Evolutionary conservation across 2,888 invertebrate genomes (phyloP).

Genomic region (Rutpela maculata): DNA sequence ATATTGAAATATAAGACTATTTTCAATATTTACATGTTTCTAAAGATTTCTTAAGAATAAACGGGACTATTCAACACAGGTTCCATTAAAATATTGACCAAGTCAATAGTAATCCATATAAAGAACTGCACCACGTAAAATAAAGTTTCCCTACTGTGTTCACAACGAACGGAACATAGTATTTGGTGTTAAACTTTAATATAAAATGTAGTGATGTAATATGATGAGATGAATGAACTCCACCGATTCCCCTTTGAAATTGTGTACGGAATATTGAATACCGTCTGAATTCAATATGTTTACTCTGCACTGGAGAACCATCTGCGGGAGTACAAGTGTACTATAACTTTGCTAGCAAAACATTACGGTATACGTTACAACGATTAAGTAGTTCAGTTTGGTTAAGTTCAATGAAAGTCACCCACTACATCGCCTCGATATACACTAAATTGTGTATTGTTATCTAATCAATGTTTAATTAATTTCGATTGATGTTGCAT

Average conservation of each 20-base stretch:
- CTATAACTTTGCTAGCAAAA: slow-evolving; percentile 11
- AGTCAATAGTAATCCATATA: too few species aligned
- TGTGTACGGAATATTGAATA: slow-evolving; percentile 11
- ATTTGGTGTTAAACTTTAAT: background rate
- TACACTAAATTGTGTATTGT: slow-evolving; percentile 12
- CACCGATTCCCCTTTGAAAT: slow-evolving; percentile 12
- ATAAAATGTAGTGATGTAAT: background rate
- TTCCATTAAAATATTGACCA: too few species aligned
- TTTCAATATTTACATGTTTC: too few species aligned
- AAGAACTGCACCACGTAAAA: background rate
- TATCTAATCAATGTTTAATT: slow-evolving; percentile 16
- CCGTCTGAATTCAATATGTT: slow-evolving; percentile 2
- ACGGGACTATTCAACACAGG: too few species aligned
- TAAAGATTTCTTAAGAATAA: too few species aligned
- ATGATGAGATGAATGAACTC: slow-evolving; percentile 5
- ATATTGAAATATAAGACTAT: too few species aligned
- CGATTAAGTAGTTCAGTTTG: slow-evolving; percentile 24
- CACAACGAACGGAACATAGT: background rate
- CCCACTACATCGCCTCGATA: background rate
- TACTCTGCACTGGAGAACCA: slow-evolving; percentile 9
- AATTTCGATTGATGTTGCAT: background rate
- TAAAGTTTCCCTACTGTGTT: background rate
- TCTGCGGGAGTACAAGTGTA: slow-evolving; percentile 9
- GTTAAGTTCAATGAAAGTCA: slow-evolving; percentile 21
- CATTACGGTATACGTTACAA: slow-evolving; percentile 12